These are phyloP conservation scores for Catonia carolina DNA, from an alignment of 2,888 invertebrate species.

Conservation along the genomic window DNA sequence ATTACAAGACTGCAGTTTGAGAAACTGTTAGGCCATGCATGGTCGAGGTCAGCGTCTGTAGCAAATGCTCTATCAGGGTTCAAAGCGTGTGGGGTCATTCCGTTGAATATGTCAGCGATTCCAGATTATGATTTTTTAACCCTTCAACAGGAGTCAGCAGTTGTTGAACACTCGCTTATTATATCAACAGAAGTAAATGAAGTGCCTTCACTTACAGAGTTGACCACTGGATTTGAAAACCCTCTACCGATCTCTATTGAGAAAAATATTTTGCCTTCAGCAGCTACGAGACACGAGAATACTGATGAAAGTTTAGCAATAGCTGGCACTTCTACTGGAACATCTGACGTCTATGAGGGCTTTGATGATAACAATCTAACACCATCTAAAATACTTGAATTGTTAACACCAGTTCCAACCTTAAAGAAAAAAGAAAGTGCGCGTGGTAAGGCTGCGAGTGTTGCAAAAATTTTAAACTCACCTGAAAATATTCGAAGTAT, in stretches of 20 bases:
- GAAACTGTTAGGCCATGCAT: not conserved
- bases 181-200: too few species aligned
- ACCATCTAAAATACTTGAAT: conserved; percentile 4
- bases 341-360: too few species aligned
- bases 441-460: not conserved
- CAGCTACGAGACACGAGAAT: too few species aligned
- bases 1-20: not conserved
- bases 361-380: conserved; percentile 1
- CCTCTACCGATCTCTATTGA: too few species aligned
- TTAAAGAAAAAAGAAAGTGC: not conserved
- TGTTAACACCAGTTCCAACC: not conserved
- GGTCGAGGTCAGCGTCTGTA: not conserved
- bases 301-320: too few species aligned
- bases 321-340: too few species aligned
- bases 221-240: too few species aligned
- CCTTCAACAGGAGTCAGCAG: not conserved
- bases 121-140: not conserved
- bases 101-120: not conserved
- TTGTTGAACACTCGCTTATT: too few species aligned
- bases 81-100: not conserved
- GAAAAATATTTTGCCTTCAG: too few species aligned
- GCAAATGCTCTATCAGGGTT: not conserved
- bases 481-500: conserved; percentile 4
- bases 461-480: conserved; percentile 10
- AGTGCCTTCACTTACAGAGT: not conserved